Evolutionary conservation across 1,140 invertebrate genomes (phyloP).

Genomic region (Notospermus geniculatus): DNA sequence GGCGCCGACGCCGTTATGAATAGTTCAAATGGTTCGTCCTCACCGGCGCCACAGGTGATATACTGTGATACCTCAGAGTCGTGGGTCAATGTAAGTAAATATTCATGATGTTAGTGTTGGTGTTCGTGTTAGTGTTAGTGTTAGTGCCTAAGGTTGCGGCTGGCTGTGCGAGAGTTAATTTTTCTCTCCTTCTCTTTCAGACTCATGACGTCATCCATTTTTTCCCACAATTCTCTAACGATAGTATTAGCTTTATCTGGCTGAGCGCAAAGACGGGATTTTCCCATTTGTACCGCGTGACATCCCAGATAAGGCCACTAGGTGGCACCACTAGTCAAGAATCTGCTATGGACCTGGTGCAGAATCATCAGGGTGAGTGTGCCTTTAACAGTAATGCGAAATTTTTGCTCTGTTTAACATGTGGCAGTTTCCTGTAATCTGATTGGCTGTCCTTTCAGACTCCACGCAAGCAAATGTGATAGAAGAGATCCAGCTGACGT

Average conservation of each 20-base stretch:
- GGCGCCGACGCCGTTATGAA: constrained; percentile 28
- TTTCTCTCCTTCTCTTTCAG: no score
- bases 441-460: no score
- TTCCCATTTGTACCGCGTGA: constrained; percentile 82
- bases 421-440: no score
- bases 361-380: constrained; percentile 7
- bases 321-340: not conserved
- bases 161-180: not conserved
- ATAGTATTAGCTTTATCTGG: constrained; percentile 78
- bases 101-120: no score
- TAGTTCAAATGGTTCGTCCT: constrained; percentile 20
- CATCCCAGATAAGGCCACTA: constrained; percentile 49
- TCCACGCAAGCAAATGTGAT: constrained; percentile 19
- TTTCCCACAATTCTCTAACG: constrained; percentile 64
- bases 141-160: not conserved
- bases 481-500: constrained; percentile 42
- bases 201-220: constrained; percentile 87
- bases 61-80: constrained; percentile 70
- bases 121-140: not conserved
- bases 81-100: constrained; percentile 76
- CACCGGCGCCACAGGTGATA: constrained; percentile 41
- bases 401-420: no score
- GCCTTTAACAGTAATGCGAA: no score
- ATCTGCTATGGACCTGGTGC: not conserved
- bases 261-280: constrained; percentile 89